These are phyloP conservation scores for Pogona vitticeps DNA, from an alignment of 2,113 vertebrate genomes.

Conservation along the genomic window DNA sequence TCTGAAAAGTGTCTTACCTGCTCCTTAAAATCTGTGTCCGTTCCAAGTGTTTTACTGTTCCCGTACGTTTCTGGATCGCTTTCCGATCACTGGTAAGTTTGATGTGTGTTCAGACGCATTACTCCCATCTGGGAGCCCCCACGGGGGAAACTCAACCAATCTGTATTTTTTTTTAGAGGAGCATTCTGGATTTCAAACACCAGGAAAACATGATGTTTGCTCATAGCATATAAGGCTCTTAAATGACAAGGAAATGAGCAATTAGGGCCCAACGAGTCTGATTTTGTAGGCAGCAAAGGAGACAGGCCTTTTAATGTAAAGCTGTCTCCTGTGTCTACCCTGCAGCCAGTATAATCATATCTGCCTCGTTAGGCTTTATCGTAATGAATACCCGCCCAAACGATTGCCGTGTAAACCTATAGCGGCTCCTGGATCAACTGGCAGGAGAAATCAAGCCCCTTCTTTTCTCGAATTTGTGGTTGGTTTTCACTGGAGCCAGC, in stretches of 20 bases:
- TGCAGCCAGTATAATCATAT: background rate
- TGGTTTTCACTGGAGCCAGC: too few relatives aligned
- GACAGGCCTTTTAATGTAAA: background rate
- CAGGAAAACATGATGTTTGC: slow-evolving; percentile 21
- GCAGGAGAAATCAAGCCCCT: slow-evolving; percentile 5
- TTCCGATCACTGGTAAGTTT: slow-evolving; percentile 59
- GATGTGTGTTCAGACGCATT: slow-evolving; percentile 10
- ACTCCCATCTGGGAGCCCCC: too few relatives aligned
- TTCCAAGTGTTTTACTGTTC: background rate
- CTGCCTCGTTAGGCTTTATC: background rate
- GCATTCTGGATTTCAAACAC: background rate
- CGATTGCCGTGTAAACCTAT: slow-evolving; percentile 59
- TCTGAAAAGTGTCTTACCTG: background rate
- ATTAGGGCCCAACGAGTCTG: slow-evolving; percentile 7
- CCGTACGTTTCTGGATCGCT: background rate
- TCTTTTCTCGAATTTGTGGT: background rate
- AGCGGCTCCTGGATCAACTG: slow-evolving; percentile 21
- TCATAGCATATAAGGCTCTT: background rate
- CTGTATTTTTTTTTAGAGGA: background rate
- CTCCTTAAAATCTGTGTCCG: background rate
- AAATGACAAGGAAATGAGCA: slow-evolving; percentile 43
- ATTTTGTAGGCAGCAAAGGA: background rate
- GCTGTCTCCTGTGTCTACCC: background rate
- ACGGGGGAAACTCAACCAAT: background rate
- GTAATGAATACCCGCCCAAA: slow-evolving; percentile 47